Percentiles rank a stretch among this genome's conserved stretches.
Evolutionary conservation across 2,888 invertebrate genomes (phyloP).

Genomic region (Germaria angustata): DNA sequence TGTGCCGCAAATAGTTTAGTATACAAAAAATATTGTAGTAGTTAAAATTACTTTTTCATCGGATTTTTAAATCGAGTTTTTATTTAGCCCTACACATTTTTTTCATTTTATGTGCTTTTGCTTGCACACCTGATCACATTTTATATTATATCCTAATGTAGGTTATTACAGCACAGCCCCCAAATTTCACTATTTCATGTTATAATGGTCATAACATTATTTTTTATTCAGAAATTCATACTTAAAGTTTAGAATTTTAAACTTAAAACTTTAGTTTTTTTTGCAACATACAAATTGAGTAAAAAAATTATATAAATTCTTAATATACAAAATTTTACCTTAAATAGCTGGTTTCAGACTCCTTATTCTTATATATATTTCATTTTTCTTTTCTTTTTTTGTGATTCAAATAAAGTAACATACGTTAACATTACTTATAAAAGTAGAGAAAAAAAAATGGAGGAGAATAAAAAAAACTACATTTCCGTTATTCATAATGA

Average conservation of each 20-base stretch:
- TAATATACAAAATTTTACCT: slow-evolving; percentile 12
- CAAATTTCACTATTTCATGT: not conserved
- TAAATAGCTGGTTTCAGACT: slow-evolving; percentile 6
- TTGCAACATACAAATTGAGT: not conserved
- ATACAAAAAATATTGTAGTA: no score
- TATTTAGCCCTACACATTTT: no score
- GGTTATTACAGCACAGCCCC: not conserved
- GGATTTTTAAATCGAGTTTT: no score
- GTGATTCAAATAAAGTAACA: slow-evolving; percentile 32
- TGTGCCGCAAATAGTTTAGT: no score
- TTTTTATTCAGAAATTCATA: no score
- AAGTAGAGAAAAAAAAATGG: not conserved
- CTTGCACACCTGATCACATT: no score
- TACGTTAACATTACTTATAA: slow-evolving; percentile 39
- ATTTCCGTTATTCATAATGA: slow-evolving; percentile 63
- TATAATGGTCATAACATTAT: not conserved
- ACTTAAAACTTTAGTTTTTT: not conserved
- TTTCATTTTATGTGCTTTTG: no score
- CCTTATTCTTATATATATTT: not conserved
- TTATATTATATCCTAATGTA: no score
- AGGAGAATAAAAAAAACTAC: slow-evolving; percentile 31
- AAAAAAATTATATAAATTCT: not conserved
- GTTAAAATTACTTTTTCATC: no score
- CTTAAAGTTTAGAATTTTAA: not conserved
- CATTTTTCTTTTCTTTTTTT: not conserved